Evolutionary conservation across 1,140 invertebrate genomes (phyloP).

Genomic region (Panagrolaimus sp.): DNA sequence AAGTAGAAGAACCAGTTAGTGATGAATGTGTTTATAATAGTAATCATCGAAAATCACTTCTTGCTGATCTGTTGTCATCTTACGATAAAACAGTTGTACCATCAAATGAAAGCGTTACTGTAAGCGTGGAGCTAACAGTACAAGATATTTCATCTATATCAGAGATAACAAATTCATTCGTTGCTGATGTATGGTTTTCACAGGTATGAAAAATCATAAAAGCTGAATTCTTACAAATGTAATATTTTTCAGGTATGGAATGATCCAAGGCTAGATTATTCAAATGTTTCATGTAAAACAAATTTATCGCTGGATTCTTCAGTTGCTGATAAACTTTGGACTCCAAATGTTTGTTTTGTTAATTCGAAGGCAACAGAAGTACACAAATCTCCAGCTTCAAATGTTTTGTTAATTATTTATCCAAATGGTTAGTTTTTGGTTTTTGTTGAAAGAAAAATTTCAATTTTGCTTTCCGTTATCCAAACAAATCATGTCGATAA

Average conservation of each 20-base stretch:
- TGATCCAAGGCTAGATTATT: conserved; percentile 50
- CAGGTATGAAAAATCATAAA: conserved; percentile 21
- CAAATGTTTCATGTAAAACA: conserved; percentile 51
- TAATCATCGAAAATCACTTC: conserved; percentile 50
- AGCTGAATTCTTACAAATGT: too few relatives aligned
- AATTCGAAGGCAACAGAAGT: conserved; percentile 55
- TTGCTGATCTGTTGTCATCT: conserved; percentile 45
- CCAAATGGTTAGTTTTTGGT: conserved; percentile 44
- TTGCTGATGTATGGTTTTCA: conserved; percentile 58
- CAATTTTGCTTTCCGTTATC: not conserved
- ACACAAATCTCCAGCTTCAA: conserved; percentile 47
- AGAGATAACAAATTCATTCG: conserved; percentile 55
- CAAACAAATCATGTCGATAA: too few relatives aligned
- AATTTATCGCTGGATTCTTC: conserved; percentile 54
- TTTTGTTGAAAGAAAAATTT: not conserved
- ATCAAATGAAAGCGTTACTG: conserved; percentile 50
- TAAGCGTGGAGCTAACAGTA: conserved; percentile 53
- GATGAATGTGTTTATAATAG: conserved; percentile 38
- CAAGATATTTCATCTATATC: conserved; percentile 58
- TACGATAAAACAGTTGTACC: conserved; percentile 58
- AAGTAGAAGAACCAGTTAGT: too few relatives aligned
- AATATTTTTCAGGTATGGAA: conserved; percentile 36
- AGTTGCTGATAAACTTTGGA: conserved; percentile 54
- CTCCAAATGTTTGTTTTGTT: conserved; percentile 53
- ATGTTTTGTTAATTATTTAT: conserved; percentile 55